Percentiles rank a stretch among this genome's conserved stretches.
These are phyloP conservation scores for Aporophyla nigra DNA, from an alignment of 2,888 invertebrate genomes.

Conservation along the genomic window DNA sequence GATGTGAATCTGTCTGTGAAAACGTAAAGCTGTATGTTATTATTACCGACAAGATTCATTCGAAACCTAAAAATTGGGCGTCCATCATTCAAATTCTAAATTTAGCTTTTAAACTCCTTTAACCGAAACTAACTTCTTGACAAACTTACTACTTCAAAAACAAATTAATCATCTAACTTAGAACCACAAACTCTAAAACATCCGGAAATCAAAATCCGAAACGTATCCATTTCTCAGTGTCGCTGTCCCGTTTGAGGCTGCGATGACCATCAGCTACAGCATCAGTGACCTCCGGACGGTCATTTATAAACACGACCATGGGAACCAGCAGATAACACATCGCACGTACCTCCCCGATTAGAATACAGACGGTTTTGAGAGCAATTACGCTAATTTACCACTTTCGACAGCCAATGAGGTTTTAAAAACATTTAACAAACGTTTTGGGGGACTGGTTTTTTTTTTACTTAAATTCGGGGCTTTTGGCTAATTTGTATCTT, in stretches of 20 bases:
- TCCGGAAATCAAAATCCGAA: conserved; percentile 45
- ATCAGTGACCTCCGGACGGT: conserved; percentile 86
- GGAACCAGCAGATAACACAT: conserved; percentile 87
- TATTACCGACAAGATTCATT: not conserved
- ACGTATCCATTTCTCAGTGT: conserved; percentile 58
- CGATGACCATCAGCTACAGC: conserved; percentile 87
- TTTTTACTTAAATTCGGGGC: too few relatives aligned
- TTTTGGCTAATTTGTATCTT: too few relatives aligned
- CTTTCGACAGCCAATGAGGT: conserved; percentile 48
- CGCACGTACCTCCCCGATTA: conserved; percentile 86
- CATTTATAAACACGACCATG: conserved; percentile 88
- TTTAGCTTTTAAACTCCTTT: not conserved
- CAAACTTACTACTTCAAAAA: not conserved
- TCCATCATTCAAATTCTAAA: too few relatives aligned
- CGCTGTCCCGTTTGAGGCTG: conserved; percentile 72
- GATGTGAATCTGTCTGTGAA: not conserved
- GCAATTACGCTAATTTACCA: conserved; percentile 72
- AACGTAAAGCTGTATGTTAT: not conserved
- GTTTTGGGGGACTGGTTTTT: not conserved
- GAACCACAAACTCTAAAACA: not conserved
- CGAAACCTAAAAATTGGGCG: not conserved
- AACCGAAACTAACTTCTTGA: not conserved
- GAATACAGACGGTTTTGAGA: conserved; percentile 76
- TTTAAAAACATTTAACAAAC: conserved; percentile 23
- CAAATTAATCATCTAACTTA: not conserved